phyloP scores from a whole-genome alignment of 2,888 invertebrate species.

The Anthoptus insignis region DNA sequence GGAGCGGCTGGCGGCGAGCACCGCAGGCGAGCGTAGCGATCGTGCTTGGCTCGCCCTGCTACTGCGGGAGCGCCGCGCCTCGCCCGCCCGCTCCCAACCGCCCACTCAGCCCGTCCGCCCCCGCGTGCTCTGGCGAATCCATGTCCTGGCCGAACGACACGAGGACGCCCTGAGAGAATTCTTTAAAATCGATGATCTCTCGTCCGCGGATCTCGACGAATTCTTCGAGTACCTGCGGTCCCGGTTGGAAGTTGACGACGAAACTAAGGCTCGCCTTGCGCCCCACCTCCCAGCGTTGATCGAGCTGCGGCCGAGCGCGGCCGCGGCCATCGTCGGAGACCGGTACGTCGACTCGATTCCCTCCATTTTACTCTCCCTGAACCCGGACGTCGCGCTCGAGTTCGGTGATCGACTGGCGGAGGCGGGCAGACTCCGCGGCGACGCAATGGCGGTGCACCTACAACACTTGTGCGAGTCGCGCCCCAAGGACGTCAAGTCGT shows the following conservation, averaged over 20 bases:
- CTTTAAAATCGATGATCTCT: conserved; percentile 64
- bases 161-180: conserved; percentile 63
- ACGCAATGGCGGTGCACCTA: conserved; percentile 65
- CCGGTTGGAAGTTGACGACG: conserved; percentile 55
- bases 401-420: conserved; percentile 66
- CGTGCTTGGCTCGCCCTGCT: conserved; percentile 70
- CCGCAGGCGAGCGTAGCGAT: conserved; percentile 69
- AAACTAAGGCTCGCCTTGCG: conserved; percentile 51
- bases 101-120: conserved; percentile 62
- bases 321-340: conserved; percentile 66
- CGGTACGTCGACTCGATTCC: conserved; percentile 55
- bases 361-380: conserved; percentile 52
- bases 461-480: conserved; percentile 63
- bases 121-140: conserved; percentile 67
- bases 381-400: conserved; percentile 56
- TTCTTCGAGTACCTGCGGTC: conserved; percentile 69
- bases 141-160: conserved; percentile 58
- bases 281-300: conserved; percentile 60
- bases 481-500: conserved; percentile 62
- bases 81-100: conserved; percentile 52
- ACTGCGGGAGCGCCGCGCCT: conserved; percentile 52
- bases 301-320: conserved; percentile 64
- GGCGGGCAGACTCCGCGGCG: conserved; percentile 61
- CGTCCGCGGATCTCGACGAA: conserved; percentile 68
- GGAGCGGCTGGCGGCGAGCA: conserved; percentile 58